Evolutionary conservation across 2,797 vertebrate genomes (phyloP).

Genomic region (Darevskia mixta): DNA sequence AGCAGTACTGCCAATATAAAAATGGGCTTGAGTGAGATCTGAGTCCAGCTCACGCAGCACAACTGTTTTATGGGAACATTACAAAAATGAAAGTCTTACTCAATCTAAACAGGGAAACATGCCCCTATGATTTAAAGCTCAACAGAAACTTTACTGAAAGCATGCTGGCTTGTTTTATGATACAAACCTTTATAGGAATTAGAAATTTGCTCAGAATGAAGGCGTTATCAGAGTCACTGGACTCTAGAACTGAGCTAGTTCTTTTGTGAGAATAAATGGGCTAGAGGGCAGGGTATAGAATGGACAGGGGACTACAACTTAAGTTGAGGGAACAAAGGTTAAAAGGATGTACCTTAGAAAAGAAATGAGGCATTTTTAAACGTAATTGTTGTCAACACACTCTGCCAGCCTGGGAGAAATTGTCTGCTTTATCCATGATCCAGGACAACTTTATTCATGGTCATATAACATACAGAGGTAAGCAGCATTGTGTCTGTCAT

Average conservation of each 20-base stretch:
- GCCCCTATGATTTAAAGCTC: conserved; percentile 9
- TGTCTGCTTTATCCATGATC: background rate
- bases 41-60: background rate
- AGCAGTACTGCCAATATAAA: conserved; percentile 4
- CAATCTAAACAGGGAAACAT: background rate
- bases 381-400: background rate
- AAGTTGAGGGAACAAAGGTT: background rate
- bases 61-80: conserved; percentile 17
- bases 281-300: rapidly evolving
- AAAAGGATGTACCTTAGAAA: background rate
- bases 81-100: conserved; percentile 26
- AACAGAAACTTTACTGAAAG: conserved; percentile 26
- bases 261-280: background rate
- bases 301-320: background rate
- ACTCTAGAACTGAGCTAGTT: conserved; percentile 6
- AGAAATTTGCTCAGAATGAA: background rate
- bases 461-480: background rate
- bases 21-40: background rate
- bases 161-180: conserved; percentile 25
- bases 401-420: background rate
- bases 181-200: conserved; percentile 11
- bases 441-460: background rate
- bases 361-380: background rate
- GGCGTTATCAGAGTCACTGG: conserved; percentile 14
- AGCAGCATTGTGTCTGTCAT: conserved; percentile 1